Conservation (phyloP, 2,888 invertebrate species). For the Sarcophaga variegata region DNA sequence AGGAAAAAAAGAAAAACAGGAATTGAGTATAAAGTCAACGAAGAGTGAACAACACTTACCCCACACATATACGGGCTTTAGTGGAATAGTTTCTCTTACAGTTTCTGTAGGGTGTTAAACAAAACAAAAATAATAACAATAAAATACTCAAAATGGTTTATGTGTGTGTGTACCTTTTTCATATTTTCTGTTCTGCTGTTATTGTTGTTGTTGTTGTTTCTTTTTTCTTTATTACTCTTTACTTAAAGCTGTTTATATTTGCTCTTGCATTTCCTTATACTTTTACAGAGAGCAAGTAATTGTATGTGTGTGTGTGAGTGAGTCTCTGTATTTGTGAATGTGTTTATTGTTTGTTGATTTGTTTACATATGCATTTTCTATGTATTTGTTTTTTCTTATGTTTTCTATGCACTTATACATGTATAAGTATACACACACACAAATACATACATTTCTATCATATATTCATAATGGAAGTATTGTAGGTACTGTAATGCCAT, state of each 20-base stretch:
- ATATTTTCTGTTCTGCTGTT: neutral
- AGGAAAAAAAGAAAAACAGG: conserved; percentile 6
- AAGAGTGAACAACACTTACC: neutral
- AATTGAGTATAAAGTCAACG: neutral
- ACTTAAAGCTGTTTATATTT: conserved; percentile 58
- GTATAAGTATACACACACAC: too few relatives aligned
- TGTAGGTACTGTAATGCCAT: neutral
- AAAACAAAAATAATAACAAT: conserved; percentile 36
- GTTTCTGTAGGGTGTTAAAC: conserved; percentile 4
- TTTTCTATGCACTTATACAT: conserved; percentile 4
- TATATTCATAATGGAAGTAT: conserved; percentile 47
- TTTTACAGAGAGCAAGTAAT: conserved; percentile 12
- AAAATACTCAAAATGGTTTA: conserved; percentile 29
- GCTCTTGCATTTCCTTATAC: conserved; percentile 44
- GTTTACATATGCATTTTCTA: too few relatives aligned
- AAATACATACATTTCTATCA: too few relatives aligned
- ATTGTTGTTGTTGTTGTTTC: conserved; percentile 24
- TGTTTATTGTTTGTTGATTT: neutral
- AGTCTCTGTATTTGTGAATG: neutral
- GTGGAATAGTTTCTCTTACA: neutral
- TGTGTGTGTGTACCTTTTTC: conserved; percentile 41
- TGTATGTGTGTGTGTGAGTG: neutral
- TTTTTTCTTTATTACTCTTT: conserved; percentile 25
- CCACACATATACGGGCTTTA: too few relatives aligned
- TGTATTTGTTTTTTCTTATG: neutral